These are phyloP conservation scores for Leptodactylus fallax DNA, from an alignment of 2,797 vertebrate species.

Conservation along the genomic window DNA sequence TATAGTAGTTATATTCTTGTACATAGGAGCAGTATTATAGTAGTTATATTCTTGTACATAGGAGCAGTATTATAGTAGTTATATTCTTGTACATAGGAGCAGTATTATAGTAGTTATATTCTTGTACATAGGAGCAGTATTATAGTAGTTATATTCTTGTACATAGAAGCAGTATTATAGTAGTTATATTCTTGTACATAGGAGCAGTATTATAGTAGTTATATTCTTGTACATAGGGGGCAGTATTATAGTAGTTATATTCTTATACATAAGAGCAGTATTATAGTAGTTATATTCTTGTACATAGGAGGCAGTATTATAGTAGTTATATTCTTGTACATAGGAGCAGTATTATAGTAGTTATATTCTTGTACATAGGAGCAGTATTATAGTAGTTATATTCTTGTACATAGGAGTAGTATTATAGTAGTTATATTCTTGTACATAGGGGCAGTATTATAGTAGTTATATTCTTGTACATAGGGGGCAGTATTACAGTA, in stretches of 20 bases:
- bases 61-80: not conserved
- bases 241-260: no score
- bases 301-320: no score
- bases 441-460: constrained; percentile 6
- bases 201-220: not conserved
- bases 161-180: not conserved
- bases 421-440: constrained; percentile 17
- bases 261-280: no score
- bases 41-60: not conserved
- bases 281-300: no score
- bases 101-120: constrained; percentile 8
- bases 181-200: not conserved
- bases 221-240: not conserved
- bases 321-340: no score
- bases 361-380: not conserved
- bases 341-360: no score
- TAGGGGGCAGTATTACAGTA: not conserved
- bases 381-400: constrained; percentile 16
- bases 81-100: not conserved
- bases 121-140: not conserved
- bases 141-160: not conserved
- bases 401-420: constrained; percentile 1
- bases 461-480: not conserved
- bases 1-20: constrained; percentile 5
- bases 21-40: not conserved